Conservation (phyloP, 37 sponge, comb jelly and placozoan species). For the Halichondria panicea region DNA sequence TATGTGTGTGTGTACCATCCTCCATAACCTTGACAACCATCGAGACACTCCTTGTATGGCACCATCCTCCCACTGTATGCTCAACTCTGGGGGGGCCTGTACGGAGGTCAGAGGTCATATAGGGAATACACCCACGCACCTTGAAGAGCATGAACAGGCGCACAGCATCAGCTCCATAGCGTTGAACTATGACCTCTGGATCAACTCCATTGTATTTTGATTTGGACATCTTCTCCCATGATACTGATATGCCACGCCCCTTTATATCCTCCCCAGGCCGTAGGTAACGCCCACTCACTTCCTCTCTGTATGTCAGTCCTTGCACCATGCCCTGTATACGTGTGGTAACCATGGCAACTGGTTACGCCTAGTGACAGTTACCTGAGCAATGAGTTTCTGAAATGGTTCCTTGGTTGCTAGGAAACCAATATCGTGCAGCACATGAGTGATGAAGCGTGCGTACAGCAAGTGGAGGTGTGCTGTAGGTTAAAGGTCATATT, state of each 20-base stretch:
- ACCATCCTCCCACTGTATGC: slow-evolving; percentile 72
- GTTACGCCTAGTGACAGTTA: slow-evolving; percentile 2
- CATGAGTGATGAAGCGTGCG: slow-evolving; percentile 84
- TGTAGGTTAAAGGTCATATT: not conserved
- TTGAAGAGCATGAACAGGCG: slow-evolving; percentile 75
- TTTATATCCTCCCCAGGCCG: slow-evolving; percentile 41
- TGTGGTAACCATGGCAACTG: not conserved
- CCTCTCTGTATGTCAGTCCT: slow-evolving; percentile 58
- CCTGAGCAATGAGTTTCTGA: slow-evolving; percentile 73
- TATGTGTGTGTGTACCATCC: slow-evolving; percentile 19
- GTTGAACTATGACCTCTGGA: slow-evolving; percentile 60
- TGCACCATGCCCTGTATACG: slow-evolving; percentile 79
- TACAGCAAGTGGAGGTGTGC: slow-evolving; percentile 87
- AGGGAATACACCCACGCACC: slow-evolving; percentile 3
- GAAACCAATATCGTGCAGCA: slow-evolving; percentile 75
- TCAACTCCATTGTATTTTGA: slow-evolving; percentile 89
- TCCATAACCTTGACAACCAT: slow-evolving; percentile 42
- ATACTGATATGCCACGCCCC: slow-evolving; percentile 24
- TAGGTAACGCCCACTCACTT: slow-evolving; percentile 51
- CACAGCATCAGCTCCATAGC: slow-evolving; percentile 80
- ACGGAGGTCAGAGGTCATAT: not conserved
- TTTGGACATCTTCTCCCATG: slow-evolving; percentile 96
- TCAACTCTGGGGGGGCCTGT: slow-evolving; percentile 48
- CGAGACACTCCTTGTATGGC: slow-evolving; percentile 48
- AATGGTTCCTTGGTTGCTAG: slow-evolving; percentile 74